Conservation (phyloP, 2,797 vertebrate genomes). For the Phrynocephalus vlangalii region DNA sequence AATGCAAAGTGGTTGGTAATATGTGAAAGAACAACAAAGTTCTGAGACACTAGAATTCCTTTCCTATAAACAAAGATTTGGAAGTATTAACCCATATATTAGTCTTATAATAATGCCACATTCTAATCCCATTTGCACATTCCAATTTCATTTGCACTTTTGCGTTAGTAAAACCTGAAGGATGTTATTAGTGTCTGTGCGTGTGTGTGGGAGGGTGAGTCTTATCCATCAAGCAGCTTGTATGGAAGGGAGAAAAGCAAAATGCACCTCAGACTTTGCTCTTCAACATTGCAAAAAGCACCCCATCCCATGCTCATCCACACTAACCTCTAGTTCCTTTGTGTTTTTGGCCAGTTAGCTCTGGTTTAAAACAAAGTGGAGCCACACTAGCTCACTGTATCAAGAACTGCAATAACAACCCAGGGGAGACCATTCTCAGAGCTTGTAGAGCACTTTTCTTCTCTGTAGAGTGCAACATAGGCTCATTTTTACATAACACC, state of each 20-base stretch:
- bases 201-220: background rate
- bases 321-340: background rate
- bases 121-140: background rate
- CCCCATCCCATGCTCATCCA: background rate
- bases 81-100: background rate
- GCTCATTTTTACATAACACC: slow-evolving; percentile 11
- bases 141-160: no score
- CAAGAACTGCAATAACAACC: slow-evolving; percentile 13
- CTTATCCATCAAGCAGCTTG: background rate
- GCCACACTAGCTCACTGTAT: background rate
- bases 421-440: background rate
- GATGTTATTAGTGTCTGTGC: no score
- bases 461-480: background rate
- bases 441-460: background rate
- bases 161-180: background rate
- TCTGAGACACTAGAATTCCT: background rate
- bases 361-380: background rate
- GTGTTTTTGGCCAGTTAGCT: background rate
- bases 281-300: background rate
- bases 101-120: background rate
- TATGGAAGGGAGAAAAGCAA: background rate
- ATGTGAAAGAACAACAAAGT: background rate
- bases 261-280: background rate
- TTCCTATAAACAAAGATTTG: background rate
- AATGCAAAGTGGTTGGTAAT: background rate